phyloP scores from a whole-genome alignment of 2,888 invertebrate species.

The Pammene aurita region DNA sequence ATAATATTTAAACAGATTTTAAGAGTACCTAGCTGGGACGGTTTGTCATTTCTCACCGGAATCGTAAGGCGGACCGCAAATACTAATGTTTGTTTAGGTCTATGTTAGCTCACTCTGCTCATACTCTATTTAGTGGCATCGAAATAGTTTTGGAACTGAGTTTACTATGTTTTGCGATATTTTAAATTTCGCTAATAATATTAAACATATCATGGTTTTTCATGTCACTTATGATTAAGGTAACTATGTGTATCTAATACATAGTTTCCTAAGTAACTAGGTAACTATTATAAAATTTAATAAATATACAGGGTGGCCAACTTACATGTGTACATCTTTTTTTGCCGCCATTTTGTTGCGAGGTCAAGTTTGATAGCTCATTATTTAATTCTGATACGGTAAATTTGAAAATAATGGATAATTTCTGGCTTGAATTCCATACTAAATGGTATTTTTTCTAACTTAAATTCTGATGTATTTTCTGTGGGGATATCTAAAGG shows the following conservation, averaged over 20 bases:
- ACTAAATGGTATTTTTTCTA: no score
- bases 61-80: conserved; percentile 43
- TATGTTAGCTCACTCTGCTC: conserved; percentile 24
- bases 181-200: not conserved
- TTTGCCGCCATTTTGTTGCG: no score
- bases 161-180: not conserved
- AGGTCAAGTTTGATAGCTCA: no score
- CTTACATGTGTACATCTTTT: no score
- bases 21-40: conserved; percentile 15
- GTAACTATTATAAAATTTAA: no score
- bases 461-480: no score
- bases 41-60: conserved; percentile 41
- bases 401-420: no score
- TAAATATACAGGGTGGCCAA: no score
- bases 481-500: no score
- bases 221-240: not conserved
- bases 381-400: no score
- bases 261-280: not conserved
- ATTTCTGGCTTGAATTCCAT: no score
- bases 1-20: conserved; percentile 19
- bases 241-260: not conserved
- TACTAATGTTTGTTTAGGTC: conserved; percentile 41
- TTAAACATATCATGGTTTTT: no score
- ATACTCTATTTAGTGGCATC: conserved; percentile 30
- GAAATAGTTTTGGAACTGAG: not conserved